Evolutionary conservation across 2,797 vertebrate species (phyloP).

Genomic region (Phrynocephalus forsythii): DNA sequence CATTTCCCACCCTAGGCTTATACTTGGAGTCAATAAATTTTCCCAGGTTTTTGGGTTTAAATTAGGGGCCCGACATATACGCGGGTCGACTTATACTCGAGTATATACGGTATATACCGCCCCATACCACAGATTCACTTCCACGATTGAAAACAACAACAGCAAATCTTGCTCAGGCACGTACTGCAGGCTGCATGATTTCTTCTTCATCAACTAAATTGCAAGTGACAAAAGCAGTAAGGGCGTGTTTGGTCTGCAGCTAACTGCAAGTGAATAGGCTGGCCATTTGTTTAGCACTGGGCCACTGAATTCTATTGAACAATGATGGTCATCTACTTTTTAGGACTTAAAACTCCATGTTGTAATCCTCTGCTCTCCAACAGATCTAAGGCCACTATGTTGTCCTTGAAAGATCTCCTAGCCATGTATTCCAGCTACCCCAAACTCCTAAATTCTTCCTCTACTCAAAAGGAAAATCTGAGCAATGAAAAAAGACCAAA

Average conservation of each 20-base stretch:
- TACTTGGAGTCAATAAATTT: no score
- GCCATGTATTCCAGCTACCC: not conserved
- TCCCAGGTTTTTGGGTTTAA: no score
- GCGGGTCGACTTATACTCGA: no score
- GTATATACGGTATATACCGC: no score
- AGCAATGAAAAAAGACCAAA: not conserved
- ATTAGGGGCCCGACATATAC: no score
- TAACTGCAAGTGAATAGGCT: not conserved
- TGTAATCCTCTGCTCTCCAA: not conserved
- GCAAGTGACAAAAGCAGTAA: not conserved
- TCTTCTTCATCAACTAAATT: not conserved
- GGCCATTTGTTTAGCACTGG: not conserved
- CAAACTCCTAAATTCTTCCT: not conserved
- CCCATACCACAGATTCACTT: not conserved
- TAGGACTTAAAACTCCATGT: not conserved
- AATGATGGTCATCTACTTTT: not conserved
- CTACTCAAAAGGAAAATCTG: not conserved
- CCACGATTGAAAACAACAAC: not conserved
- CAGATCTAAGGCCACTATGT: not conserved
- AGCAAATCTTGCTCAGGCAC: conserved; percentile 6
- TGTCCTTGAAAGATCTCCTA: not conserved
- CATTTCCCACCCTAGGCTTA: no score
- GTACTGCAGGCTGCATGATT: not conserved
- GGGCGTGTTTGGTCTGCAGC: not conserved
- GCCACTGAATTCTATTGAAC: not conserved